These are phyloP conservation scores for Vanacampus margaritifer DNA, from an alignment of 2,113 vertebrate species.

Conservation along the genomic window DNA sequence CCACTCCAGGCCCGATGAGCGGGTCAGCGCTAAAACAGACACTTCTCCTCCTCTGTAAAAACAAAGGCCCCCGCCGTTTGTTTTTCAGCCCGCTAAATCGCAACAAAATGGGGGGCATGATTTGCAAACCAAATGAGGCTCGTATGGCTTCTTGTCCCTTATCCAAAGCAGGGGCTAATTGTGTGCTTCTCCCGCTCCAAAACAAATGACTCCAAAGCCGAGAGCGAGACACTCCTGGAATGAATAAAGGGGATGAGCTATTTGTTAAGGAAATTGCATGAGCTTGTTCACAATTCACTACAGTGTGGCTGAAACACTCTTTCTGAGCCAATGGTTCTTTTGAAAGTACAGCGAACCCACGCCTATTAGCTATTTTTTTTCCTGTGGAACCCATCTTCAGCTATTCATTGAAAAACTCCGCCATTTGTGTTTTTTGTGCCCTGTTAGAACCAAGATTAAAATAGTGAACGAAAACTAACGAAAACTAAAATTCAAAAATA, in stretches of 20 bases:
- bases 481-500: too few species aligned
- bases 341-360: not conserved
- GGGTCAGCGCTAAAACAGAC: constrained; percentile 62
- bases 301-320: not conserved
- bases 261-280: constrained; percentile 69
- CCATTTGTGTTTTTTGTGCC: too few species aligned
- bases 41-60: constrained; percentile 53
- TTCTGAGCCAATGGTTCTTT: not conserved
- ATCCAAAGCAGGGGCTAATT: constrained; percentile 69
- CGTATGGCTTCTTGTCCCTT: constrained; percentile 59
- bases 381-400: not conserved
- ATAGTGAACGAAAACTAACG: too few species aligned
- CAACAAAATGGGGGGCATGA: constrained; percentile 57
- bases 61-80: constrained; percentile 62
- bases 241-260: constrained; percentile 41
- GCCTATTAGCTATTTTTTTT: not conserved
- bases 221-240: constrained; percentile 23
- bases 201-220: constrained; percentile 55
- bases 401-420: not conserved
- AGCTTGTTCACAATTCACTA: constrained; percentile 47
- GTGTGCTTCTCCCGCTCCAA: constrained; percentile 60
- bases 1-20: constrained; percentile 61
- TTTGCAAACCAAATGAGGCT: constrained; percentile 74
- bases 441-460: too few species aligned
- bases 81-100: constrained; percentile 65